phyloP scores from a whole-genome alignment of 2,113 vertebrate species.

The Columbina picui region DNA sequence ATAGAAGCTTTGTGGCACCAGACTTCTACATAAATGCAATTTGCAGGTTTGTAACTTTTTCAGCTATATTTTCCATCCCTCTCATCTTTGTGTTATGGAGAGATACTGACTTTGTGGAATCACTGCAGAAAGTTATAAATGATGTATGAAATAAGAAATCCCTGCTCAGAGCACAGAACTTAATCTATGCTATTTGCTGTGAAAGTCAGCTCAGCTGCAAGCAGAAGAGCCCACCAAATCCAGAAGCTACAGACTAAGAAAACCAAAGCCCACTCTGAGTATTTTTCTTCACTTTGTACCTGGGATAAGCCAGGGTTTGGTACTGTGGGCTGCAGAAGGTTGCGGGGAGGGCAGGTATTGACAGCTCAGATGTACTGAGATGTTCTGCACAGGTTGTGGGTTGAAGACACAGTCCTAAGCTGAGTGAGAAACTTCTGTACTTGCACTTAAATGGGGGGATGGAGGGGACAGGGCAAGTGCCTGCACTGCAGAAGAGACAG shows the following conservation, averaged over 20 bases:
- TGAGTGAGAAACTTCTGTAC: neutral
- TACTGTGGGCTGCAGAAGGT: neutral
- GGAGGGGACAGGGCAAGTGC: neutral
- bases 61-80: conserved; percentile 65
- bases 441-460: neutral
- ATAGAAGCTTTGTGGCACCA: conserved; percentile 48
- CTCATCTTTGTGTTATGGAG: conserved; percentile 60
- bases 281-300: neutral
- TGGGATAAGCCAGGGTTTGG: neutral
- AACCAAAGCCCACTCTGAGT: neutral
- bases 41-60: conserved; percentile 66
- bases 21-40: conserved; percentile 64
- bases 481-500: neutral
- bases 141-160: conserved; percentile 74
- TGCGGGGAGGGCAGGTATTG: neutral
- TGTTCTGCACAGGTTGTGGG: neutral
- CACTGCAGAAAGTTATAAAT: conserved; percentile 70
- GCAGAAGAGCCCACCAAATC: conserved; percentile 46
- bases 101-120: conserved; percentile 67
- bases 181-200: conserved; percentile 63
- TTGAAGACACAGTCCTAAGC: neutral
- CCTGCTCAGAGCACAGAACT: conserved; percentile 51
- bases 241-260: conserved; percentile 25
- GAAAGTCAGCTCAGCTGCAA: conserved; percentile 42
- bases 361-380: neutral